phyloP scores from a whole-genome alignment of 1,140 invertebrate species.

The Halesus radiatus region DNA sequence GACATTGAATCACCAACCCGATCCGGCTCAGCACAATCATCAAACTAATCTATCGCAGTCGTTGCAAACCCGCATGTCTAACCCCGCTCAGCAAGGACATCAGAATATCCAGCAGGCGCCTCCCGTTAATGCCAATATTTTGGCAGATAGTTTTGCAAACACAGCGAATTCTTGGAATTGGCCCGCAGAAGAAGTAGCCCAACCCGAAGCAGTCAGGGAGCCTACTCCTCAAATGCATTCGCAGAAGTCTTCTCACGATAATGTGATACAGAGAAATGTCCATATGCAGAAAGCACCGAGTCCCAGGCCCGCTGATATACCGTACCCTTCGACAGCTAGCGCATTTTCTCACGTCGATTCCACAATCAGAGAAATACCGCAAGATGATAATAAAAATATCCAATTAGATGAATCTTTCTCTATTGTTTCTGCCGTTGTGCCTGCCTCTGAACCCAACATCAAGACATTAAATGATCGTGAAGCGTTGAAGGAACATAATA shows the following conservation, averaged over 20 bases:
- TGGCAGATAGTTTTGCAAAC: slow-evolving; percentile 66
- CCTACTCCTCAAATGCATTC: slow-evolving; percentile 18
- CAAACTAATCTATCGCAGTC: no score
- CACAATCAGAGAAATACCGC: neutral
- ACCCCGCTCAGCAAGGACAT: neutral
- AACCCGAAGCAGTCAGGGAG: slow-evolving; percentile 42
- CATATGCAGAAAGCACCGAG: slow-evolving; percentile 28
- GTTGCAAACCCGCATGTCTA: neutral
- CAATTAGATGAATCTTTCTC: slow-evolving; percentile 3
- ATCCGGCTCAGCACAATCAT: no score
- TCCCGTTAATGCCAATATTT: slow-evolving; percentile 65
- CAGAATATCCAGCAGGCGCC: neutral
- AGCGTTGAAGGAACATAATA: slow-evolving; percentile 61
- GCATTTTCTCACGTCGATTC: slow-evolving; percentile 1
- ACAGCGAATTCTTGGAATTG: slow-evolving; percentile 67
- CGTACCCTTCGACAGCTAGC: neutral
- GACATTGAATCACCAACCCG: no score
- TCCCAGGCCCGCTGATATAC: neutral
- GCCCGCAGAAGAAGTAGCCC: slow-evolving; percentile 62
- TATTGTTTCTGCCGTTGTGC: neutral
- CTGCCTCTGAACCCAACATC: slow-evolving; percentile 51
- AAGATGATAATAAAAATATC: slow-evolving; percentile 39
- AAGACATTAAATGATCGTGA: slow-evolving; percentile 65
- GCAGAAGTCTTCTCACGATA: slow-evolving; percentile 38
- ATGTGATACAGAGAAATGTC: slow-evolving; percentile 1